These are phyloP conservation scores for Heliconius hermathena DNA, from an alignment of 1,140 invertebrate species.

Conservation along the genomic window DNA sequence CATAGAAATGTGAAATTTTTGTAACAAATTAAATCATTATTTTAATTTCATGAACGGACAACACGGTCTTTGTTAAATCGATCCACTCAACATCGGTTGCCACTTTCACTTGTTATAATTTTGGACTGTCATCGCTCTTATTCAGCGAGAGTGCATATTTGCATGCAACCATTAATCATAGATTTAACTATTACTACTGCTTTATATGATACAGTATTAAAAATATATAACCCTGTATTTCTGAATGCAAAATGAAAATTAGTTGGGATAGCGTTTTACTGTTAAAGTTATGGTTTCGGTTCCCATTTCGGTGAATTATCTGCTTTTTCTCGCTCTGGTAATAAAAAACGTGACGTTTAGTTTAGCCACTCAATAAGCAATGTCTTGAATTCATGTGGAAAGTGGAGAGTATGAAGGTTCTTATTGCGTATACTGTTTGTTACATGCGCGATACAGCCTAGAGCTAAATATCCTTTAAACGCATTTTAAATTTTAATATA, in stretches of 20 bases:
- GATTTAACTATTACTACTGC: not conserved
- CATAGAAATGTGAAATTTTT: not conserved
- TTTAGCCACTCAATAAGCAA: too few relatives aligned
- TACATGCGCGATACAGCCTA: too few relatives aligned
- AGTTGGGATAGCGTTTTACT: too few relatives aligned
- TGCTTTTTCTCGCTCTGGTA: too few relatives aligned
- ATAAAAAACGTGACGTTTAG: too few relatives aligned
- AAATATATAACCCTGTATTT: not conserved
- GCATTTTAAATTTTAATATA: too few relatives aligned
- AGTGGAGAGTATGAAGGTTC: too few relatives aligned
- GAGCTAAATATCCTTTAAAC: too few relatives aligned
- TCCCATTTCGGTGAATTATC: too few relatives aligned
- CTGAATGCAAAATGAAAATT: not conserved
- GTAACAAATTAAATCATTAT: not conserved
- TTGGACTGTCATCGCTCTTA: constrained; percentile 10
- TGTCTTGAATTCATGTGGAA: too few relatives aligned
- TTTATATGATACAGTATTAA: not conserved
- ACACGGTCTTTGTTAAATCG: not conserved
- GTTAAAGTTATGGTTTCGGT: too few relatives aligned
- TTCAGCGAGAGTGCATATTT: constrained; percentile 7
- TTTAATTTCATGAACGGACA: not conserved
- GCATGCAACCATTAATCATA: constrained; percentile 8
- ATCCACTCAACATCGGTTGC: not conserved
- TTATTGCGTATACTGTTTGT: too few relatives aligned
- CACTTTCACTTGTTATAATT: constrained; percentile 22